phyloP scores from a whole-genome alignment of 2,797 vertebrate species.

The Lacerta bilineata region DNA sequence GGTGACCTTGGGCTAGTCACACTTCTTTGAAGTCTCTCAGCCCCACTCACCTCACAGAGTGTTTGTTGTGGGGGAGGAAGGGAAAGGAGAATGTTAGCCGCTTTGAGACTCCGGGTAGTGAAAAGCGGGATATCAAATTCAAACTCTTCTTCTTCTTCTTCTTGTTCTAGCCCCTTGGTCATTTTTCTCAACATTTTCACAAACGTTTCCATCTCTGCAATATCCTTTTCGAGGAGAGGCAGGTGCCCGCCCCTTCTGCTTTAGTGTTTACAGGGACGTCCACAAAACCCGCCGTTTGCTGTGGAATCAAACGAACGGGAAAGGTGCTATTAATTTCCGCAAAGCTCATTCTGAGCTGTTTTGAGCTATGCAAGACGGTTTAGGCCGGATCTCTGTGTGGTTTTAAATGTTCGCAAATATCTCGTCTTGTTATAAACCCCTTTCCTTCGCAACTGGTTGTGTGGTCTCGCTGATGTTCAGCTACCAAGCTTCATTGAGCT shows the following conservation, averaged over 20 bases:
- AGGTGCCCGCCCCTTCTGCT: background rate
- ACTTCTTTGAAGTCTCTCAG: too few species aligned
- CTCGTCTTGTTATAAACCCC: constrained; percentile 47
- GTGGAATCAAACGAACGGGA: constrained; percentile 37
- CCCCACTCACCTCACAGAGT: too few species aligned
- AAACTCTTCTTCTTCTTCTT: too few species aligned
- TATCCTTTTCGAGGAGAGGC: background rate
- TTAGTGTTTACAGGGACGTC: constrained; percentile 4
- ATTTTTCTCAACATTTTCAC: background rate
- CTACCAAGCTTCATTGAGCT: constrained; percentile 44
- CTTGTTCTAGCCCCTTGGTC: background rate
- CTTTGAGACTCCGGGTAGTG: too few species aligned
- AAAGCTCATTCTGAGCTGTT: constrained; percentile 50
- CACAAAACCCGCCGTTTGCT: background rate
- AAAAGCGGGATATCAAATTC: too few species aligned
- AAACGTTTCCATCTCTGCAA: background rate
- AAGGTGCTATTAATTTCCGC: constrained; percentile 68
- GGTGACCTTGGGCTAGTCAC: too few species aligned
- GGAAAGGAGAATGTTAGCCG: too few species aligned
- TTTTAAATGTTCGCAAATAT: constrained; percentile 57
- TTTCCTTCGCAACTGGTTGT: constrained; percentile 16
- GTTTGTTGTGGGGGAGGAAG: too few species aligned
- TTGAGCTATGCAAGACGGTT: background rate
- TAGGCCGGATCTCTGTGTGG: constrained; percentile 24
- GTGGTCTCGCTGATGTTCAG: constrained; percentile 37